Conservation (phyloP, 1,140 invertebrate genomes). For the roundworm (Caenorhabditis elegans) region WBcel235 BX284606.5:15550501-15551000, state of each 20-base stretch:
- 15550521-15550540: constrained; percentile 57
- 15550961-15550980: constrained; percentile 62
- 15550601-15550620: too few species aligned
- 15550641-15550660: not conserved
- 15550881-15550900: constrained; percentile 58
- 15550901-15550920: constrained; percentile 57
- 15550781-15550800: constrained; percentile 60
- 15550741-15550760: constrained; percentile 50
- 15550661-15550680: not conserved
- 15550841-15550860: constrained; percentile 19
- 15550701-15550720: constrained; percentile 24
- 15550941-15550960: constrained; percentile 58
- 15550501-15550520: constrained; percentile 59
- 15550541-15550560: constrained; percentile 56
- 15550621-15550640: too few species aligned
- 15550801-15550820: constrained; percentile 66
- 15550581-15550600: too few species aligned
- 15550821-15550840: constrained; percentile 57
- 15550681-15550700: not conserved
- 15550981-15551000: constrained; percentile 56
- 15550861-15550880: not conserved
- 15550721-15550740: constrained; percentile 66
- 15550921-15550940: constrained; percentile 65
- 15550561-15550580: not conserved
- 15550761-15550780: constrained; percentile 56